These are phyloP conservation scores for Sparidentex hasta DNA, from an alignment of 2,797 vertebrate genomes.

Conservation along the genomic window DNA sequence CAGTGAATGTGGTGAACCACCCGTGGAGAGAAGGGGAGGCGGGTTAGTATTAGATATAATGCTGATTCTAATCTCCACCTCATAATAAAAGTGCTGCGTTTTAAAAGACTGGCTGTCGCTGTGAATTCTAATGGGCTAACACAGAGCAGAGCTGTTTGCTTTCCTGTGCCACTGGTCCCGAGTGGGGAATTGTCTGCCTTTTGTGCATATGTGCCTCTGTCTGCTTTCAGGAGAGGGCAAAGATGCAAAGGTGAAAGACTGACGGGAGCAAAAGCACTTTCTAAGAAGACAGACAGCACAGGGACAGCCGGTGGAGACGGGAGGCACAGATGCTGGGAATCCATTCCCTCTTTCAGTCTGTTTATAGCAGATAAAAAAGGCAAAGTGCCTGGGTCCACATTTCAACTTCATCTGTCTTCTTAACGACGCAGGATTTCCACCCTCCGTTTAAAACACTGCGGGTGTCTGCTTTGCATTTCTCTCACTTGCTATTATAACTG, in stretches of 20 bases:
- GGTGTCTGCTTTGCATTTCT: slow-evolving; percentile 49
- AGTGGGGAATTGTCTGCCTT: slow-evolving; percentile 32
- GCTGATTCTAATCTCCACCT: slow-evolving; percentile 73
- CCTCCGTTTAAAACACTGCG: slow-evolving; percentile 45
- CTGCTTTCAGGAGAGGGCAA: slow-evolving; percentile 48
- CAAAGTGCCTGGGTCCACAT: slow-evolving; percentile 48
- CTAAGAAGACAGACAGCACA: slow-evolving; percentile 26
- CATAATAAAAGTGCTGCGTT: slow-evolving; percentile 68
- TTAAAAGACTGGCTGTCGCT: slow-evolving; percentile 59
- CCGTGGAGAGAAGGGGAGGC: slow-evolving; percentile 47
- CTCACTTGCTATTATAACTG: slow-evolving; percentile 28
- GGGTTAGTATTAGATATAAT: slow-evolving; percentile 66
- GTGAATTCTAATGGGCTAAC: slow-evolving; percentile 68
- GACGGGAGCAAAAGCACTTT: slow-evolving; percentile 37
- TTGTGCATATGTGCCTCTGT: slow-evolving; percentile 19
- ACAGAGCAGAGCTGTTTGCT: slow-evolving; percentile 59
- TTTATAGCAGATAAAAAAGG: slow-evolving; percentile 60
- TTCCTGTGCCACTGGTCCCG: slow-evolving; percentile 58
- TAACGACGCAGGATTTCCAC: slow-evolving; percentile 52
- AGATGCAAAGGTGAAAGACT: slow-evolving; percentile 51
- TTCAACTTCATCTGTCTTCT: slow-evolving; percentile 60
- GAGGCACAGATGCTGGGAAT: slow-evolving; percentile 52
- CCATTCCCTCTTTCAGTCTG: slow-evolving; percentile 39
- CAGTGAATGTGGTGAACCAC: slow-evolving; percentile 56
- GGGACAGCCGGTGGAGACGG: slow-evolving; percentile 9